Percentiles rank a stretch among this genome's conserved stretches.
Conservation (phyloP, 2,797 vertebrate genomes). For the Oryzias dopingdopingensis region DNA sequence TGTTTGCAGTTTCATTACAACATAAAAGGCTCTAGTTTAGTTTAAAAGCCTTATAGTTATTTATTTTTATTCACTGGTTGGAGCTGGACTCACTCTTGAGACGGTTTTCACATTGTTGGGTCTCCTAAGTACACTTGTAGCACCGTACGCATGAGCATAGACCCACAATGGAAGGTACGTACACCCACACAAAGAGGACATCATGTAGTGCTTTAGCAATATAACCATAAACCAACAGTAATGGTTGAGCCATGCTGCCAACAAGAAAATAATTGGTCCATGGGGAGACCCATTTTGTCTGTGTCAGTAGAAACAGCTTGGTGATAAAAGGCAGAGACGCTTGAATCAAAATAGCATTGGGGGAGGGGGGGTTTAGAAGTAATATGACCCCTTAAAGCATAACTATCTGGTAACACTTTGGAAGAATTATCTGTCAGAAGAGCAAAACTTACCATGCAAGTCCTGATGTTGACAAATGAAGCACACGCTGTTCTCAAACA, state of each 20-base stretch:
- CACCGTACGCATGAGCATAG: slow-evolving; percentile 27
- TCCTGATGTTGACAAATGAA: slow-evolving; percentile 15
- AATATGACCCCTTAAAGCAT: slow-evolving; percentile 42
- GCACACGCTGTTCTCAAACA: slow-evolving; percentile 10
- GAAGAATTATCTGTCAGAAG: slow-evolving; percentile 15
- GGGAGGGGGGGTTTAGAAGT: slow-evolving; percentile 20
- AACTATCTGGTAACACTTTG: slow-evolving; percentile 31
- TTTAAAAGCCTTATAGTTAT: too few species aligned
- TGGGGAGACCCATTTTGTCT: slow-evolving; percentile 60
- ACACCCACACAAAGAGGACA: slow-evolving; percentile 19
- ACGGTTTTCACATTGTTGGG: slow-evolving; percentile 37
- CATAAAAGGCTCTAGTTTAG: too few species aligned
- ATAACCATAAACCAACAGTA: slow-evolving; percentile 44
- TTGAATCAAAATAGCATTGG: slow-evolving; percentile 51
- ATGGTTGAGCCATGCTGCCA: slow-evolving; percentile 41
- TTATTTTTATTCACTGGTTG: slow-evolving; percentile 34
- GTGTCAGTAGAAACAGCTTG: slow-evolving; percentile 60
- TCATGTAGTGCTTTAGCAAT: slow-evolving; percentile 42
- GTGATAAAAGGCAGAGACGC: slow-evolving; percentile 61
- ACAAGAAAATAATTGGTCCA: slow-evolving; percentile 73
- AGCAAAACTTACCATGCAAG: slow-evolving; percentile 3
- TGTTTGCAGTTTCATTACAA: too few species aligned
- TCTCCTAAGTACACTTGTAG: slow-evolving; percentile 38
- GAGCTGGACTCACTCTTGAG: slow-evolving; percentile 47
- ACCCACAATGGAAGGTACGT: neutral